These are phyloP conservation scores for Fulica atra DNA, from an alignment of 2,113 vertebrate genomes.

Conservation along the genomic window DNA sequence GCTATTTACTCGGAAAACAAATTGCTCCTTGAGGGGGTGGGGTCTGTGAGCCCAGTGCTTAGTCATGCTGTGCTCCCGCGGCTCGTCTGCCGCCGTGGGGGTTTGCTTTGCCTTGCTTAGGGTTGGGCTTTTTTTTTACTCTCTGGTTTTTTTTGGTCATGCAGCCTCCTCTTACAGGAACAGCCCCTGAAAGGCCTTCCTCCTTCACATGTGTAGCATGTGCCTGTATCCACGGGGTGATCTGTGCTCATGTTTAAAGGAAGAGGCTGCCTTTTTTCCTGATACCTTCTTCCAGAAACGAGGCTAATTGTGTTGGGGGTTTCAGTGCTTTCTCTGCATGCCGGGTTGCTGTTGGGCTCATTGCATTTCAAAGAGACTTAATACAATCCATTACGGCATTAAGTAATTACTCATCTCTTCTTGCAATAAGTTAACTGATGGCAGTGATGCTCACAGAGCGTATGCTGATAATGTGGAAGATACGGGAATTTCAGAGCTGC, in stretches of 20 bases:
- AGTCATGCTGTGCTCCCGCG: constrained; percentile 12
- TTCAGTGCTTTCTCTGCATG: neutral
- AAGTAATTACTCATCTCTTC: constrained; percentile 36
- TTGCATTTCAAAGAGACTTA: constrained; percentile 1
- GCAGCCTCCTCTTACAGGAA: neutral
- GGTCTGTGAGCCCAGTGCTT: neutral
- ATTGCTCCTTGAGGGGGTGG: neutral
- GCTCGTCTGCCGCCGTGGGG: neutral
- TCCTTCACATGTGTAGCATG: neutral
- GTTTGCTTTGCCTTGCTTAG: neutral
- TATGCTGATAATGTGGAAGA: neutral
- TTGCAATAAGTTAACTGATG: neutral
- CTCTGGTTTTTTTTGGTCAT: neutral
- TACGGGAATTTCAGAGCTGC: neutral
- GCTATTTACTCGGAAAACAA: neutral
- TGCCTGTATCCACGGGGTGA: neutral
- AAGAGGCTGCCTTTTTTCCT: neutral
- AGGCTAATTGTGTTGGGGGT: neutral
- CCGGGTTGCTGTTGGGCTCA: neutral
- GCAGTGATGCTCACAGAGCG: neutral
- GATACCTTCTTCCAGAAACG: neutral
- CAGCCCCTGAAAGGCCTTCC: neutral
- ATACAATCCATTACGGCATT: neutral
- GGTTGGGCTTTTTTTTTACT: neutral
- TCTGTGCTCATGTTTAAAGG: neutral